Conservation (phyloP, 2,888 invertebrate species). For the Drosophila neonasuta region DNA sequence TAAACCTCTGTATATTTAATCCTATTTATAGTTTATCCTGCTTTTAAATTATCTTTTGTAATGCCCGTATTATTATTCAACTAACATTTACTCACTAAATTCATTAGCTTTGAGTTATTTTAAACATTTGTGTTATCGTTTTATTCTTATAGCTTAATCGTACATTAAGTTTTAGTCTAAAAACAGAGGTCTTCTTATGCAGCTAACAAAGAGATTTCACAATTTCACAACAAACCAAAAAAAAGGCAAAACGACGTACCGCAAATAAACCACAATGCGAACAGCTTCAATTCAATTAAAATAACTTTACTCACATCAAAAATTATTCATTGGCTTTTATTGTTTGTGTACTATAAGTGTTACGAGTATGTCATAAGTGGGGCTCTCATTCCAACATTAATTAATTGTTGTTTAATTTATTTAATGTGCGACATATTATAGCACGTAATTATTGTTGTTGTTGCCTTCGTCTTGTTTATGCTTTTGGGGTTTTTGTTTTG, state of each 20-base stretch:
- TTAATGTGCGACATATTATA: slow-evolving; percentile 33
- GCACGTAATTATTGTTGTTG: slow-evolving; percentile 44
- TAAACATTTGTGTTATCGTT: slow-evolving; percentile 37
- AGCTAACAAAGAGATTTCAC: slow-evolving; percentile 40
- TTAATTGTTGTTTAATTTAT: slow-evolving; percentile 58
- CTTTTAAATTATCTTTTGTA: slow-evolving; percentile 19
- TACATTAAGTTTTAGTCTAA: slow-evolving; percentile 46
- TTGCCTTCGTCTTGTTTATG: slow-evolving; percentile 33
- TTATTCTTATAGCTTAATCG: slow-evolving; percentile 6
- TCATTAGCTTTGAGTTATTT: slow-evolving; percentile 43
- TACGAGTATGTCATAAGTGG: slow-evolving; percentile 41
- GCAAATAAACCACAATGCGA: slow-evolving; percentile 60
- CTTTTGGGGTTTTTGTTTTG: slow-evolving; percentile 16
- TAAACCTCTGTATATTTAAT: slow-evolving; percentile 50
- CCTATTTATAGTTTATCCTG: slow-evolving; percentile 31
- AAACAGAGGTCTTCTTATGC: slow-evolving; percentile 54
- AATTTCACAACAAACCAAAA: slow-evolving; percentile 33
- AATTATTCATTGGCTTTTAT: slow-evolving; percentile 49
- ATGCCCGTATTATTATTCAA: slow-evolving; percentile 47
- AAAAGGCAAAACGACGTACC: slow-evolving; percentile 24
- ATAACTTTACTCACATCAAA: slow-evolving; percentile 44
- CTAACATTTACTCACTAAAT: slow-evolving; percentile 63
- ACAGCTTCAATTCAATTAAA: slow-evolving; percentile 61
- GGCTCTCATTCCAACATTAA: slow-evolving; percentile 51
- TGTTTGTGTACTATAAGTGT: slow-evolving; percentile 26